A percentile compares a stretch with the other conserved stretches of the same genome.
Evolutionary conservation across 2,888 invertebrate species (phyloP).

Genomic region (Dryadula phaetusa): DNA sequence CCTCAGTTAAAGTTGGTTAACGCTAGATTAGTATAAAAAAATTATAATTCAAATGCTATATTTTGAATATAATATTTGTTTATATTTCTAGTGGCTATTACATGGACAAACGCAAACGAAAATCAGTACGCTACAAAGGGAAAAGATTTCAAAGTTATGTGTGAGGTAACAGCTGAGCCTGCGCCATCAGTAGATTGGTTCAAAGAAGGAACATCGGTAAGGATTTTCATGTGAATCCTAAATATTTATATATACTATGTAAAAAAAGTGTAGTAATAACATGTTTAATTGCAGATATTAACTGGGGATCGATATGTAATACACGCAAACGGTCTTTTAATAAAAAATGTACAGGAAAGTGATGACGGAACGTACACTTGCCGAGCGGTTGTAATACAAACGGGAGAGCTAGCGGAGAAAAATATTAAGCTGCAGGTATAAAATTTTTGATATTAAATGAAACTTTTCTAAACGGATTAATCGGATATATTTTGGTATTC

Average conservation of each 20-base stretch:
- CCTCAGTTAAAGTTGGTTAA: too few species aligned
- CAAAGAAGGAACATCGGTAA: constrained; percentile 88
- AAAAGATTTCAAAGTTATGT: constrained; percentile 90
- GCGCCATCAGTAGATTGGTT: constrained; percentile 94
- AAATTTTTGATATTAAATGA: too few species aligned
- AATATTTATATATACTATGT: constrained; percentile 1
- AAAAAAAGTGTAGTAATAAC: neutral
- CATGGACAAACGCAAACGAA: constrained; percentile 93
- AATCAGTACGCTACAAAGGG: constrained; percentile 92
- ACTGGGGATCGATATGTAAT: constrained; percentile 90
- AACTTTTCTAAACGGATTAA: too few species aligned
- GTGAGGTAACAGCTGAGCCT: constrained; percentile 93
- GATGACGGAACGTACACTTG: constrained; percentile 95
- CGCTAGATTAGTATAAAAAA: too few species aligned
- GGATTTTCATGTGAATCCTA: too few species aligned
- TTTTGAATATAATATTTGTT: neutral
- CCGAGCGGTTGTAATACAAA: constrained; percentile 92
- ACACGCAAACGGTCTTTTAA: constrained; percentile 89
- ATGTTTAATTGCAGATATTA: constrained; percentile 76
- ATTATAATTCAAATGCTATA: too few species aligned
- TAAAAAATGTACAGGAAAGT: constrained; percentile 90
- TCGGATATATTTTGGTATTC: too few species aligned
- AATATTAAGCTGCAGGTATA: constrained; percentile 91
- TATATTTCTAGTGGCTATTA: constrained; percentile 88
- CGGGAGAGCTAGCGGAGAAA: constrained; percentile 91